phyloP scores from a whole-genome alignment of 2,888 invertebrate genomes.

The Ctenicera cuprea region DNA sequence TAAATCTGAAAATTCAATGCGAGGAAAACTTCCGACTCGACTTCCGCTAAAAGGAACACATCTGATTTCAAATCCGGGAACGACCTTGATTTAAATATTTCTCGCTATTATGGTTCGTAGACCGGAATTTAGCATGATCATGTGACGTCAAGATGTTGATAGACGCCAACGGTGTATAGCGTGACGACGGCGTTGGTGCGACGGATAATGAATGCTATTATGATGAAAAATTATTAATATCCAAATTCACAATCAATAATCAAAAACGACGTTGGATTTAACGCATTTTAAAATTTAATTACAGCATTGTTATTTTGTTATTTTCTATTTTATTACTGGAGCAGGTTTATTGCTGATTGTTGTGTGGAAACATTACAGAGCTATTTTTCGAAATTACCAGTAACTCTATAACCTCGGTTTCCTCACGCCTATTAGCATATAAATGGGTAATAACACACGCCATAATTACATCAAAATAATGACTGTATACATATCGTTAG shows the following conservation, averaged over 20 bases:
- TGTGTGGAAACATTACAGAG: background rate
- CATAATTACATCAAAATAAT: slow-evolving; percentile 55
- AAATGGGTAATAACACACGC: slow-evolving; percentile 56
- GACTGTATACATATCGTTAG: slow-evolving; percentile 46
- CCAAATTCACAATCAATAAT: background rate
- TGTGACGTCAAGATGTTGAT: slow-evolving; percentile 47
- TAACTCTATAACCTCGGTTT: slow-evolving; percentile 21
- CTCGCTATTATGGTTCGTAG: slow-evolving; percentile 24
- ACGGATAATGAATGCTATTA: slow-evolving; percentile 42
- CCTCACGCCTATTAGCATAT: slow-evolving; percentile 51
- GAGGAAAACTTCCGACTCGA: background rate
- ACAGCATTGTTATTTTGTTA: no score
- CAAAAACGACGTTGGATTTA: background rate
- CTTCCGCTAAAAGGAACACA: background rate
- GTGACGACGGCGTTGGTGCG: slow-evolving; percentile 41
- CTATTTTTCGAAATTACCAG: slow-evolving; percentile 34
- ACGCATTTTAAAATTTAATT: no score
- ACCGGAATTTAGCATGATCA: slow-evolving; percentile 34
- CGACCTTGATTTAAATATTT: slow-evolving; percentile 38
- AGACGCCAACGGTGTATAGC: slow-evolving; percentile 38
- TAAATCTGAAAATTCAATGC: background rate
- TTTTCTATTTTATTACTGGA: background rate
- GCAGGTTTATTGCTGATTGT: background rate
- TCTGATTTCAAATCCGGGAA: slow-evolving; percentile 25
- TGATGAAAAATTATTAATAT: slow-evolving; percentile 38